Conservation (phyloP, 2,888 invertebrate species). For the Melolontha melolontha region DNA sequence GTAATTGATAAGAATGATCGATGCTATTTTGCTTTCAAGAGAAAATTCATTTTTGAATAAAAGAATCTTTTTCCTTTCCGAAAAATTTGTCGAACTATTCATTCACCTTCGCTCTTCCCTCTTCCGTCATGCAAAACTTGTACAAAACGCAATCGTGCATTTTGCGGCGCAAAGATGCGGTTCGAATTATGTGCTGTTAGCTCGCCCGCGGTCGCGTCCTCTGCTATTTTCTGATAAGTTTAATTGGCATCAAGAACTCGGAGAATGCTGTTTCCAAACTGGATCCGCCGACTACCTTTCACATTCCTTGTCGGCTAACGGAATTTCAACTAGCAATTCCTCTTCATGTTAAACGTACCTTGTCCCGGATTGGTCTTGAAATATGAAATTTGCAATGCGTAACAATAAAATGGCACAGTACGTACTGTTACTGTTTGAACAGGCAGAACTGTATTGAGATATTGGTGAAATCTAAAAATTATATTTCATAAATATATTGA, state of each 20-base stretch:
- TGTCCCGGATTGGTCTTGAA: slow-evolving; percentile 19
- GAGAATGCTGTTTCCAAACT: slow-evolving; percentile 55
- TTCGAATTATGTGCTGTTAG: slow-evolving; percentile 4
- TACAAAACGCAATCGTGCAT: too few relatives aligned
- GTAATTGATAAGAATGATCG: too few relatives aligned
- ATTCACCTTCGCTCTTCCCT: too few relatives aligned
- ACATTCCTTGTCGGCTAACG: slow-evolving; percentile 52
- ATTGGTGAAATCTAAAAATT: too few relatives aligned
- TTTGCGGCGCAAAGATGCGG: slow-evolving; percentile 7
- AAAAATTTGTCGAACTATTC: too few relatives aligned
- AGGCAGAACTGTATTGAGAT: too few relatives aligned
- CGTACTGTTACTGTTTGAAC: slow-evolving; percentile 1
- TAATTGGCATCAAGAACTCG: slow-evolving; percentile 44
- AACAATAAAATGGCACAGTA: neutral
- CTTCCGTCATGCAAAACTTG: too few relatives aligned
- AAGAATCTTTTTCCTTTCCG: too few relatives aligned
- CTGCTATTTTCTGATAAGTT: slow-evolving; percentile 41
- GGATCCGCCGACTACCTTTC: slow-evolving; percentile 55
- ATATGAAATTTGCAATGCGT: slow-evolving; percentile 27
- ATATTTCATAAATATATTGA: too few relatives aligned
- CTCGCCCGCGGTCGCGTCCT: slow-evolving; percentile 27
- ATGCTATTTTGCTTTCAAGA: too few relatives aligned
- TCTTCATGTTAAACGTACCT: slow-evolving; percentile 26
- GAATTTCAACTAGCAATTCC: slow-evolving; percentile 47
- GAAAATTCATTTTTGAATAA: too few relatives aligned